phyloP scores from a whole-genome alignment of 2,113 vertebrate species.

The Bothrops jararaca region DNA sequence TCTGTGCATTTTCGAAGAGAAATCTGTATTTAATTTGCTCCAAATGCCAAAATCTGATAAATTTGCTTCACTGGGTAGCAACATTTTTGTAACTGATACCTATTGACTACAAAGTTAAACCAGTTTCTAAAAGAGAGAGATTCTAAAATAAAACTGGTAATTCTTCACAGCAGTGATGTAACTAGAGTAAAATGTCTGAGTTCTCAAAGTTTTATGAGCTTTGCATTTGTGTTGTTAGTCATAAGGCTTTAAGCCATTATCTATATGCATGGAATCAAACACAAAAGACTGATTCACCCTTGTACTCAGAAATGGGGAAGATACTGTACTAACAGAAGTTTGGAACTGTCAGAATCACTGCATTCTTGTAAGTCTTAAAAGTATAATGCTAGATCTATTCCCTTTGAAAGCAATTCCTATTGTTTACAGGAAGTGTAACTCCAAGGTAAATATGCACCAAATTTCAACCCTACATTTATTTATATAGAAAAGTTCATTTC shows the following conservation, averaged over 20 bases:
- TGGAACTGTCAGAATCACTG: background rate
- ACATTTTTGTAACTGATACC: background rate
- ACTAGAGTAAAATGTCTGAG: background rate
- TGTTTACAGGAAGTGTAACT: background rate
- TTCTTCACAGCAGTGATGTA: background rate
- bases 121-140: background rate
- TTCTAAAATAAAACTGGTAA: background rate
- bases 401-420: background rate
- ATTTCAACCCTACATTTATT: background rate
- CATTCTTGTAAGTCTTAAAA: background rate
- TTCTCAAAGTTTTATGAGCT: conserved; percentile 11
- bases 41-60: background rate
- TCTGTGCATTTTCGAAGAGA: background rate
- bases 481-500: background rate
- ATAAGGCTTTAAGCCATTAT: background rate
- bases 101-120: background rate
- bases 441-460: background rate
- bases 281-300: background rate
- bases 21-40: background rate
- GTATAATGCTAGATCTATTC: background rate
- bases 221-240: background rate
- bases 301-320: background rate
- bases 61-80: background rate
- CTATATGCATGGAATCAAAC: background rate
- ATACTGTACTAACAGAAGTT: background rate